Evolutionary conservation across 2,797 vertebrate genomes (phyloP).

Genomic region (Yasuhikotakia modesta): DNA sequence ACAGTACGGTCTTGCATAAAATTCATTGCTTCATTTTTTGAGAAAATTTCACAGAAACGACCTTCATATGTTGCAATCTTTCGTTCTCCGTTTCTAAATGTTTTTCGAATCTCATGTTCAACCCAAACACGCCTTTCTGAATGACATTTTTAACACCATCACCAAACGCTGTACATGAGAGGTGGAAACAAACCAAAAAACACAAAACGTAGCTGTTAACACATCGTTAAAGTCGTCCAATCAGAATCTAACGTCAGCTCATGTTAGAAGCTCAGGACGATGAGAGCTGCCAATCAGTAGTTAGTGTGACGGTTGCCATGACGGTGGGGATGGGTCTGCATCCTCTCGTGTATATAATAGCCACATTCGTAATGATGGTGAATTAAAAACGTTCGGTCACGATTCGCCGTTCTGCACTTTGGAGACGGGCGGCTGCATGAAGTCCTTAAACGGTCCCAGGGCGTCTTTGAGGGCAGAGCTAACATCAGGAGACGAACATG

Average conservation of each 20-base stretch:
- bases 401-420: conserved; percentile 96
- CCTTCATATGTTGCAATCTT: conserved; percentile 60
- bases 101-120: conserved; percentile 51
- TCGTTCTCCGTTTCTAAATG: conserved; percentile 58
- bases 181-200: conserved; percentile 13
- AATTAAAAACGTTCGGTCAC: conserved; percentile 51
- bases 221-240: conserved; percentile 71
- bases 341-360: conserved; percentile 62
- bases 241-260: conserved; percentile 73
- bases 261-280: conserved; percentile 71
- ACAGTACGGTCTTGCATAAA: conserved; percentile 97
- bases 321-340: conserved; percentile 44
- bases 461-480: conserved; percentile 96
- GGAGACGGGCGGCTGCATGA: conserved; percentile 94
- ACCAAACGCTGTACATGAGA: conserved; percentile 87
- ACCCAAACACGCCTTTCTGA: conserved; percentile 76
- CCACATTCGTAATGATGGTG: conserved; percentile 72
- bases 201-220: conserved; percentile 75
- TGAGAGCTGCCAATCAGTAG: conserved; percentile 45
- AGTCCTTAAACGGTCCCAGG: conserved; percentile 97
- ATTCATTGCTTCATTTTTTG: conserved; percentile 80
- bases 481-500: conserved; percentile 94
- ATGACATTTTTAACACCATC: conserved; percentile 86
- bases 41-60: conserved; percentile 88
- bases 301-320: conserved; percentile 45